Evolutionary conservation across 2,113 vertebrate genomes (phyloP), one percentile per base, ranked within the genome.

Genomic region (Trochalopteron elliotii): DNA sequence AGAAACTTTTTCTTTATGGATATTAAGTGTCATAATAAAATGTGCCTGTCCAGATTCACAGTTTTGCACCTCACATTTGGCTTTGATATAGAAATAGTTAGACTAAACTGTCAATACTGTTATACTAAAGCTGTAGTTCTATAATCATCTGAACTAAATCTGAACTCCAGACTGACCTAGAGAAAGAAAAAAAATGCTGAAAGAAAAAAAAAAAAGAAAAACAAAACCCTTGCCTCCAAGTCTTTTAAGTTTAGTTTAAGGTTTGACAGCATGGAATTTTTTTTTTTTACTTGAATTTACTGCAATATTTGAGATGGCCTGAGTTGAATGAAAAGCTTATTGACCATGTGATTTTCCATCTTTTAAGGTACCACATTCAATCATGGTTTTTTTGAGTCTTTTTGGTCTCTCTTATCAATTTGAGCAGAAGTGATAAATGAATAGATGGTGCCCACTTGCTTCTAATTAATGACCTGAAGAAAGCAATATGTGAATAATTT

Each of bases 401-500:
- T 37, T 27, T 60, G 0, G 14, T 61, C 60, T 72, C 11, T 83
- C 33, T 20, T 70, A 64, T 67, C n/a, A 90, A 69, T 74, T 93
- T 72, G 65, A 79, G 35, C 13, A 84, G 53, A 91, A 94, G 6
- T 76, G 53, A 93, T 65, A 79, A 65, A 85, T 61, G 8, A n/a
- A 55, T 74, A 67, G 23, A 49, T 60, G 20, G 45, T 76, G 35
- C 7, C 40, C 11, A 22, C 14, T 23, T 90, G 37, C 27, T 74
- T 77, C 57, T 60, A 74, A 56, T 65, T 92, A 96, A 94, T 87
- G 76, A 94, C 67, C 89, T 83, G 74, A 87, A 52, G 61, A 94
- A 94, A 97, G 49, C 94, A 85, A 87, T 83, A 93, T 24, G 45
- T 61, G 69, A 92, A 87, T 65, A 83, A 74, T 75, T 91, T 81